A percentile compares a stretch with the other conserved stretches of the same genome.
phyloP scores from a whole-genome alignment of 2,888 invertebrate species.

The Andrena flavipes region DNA sequence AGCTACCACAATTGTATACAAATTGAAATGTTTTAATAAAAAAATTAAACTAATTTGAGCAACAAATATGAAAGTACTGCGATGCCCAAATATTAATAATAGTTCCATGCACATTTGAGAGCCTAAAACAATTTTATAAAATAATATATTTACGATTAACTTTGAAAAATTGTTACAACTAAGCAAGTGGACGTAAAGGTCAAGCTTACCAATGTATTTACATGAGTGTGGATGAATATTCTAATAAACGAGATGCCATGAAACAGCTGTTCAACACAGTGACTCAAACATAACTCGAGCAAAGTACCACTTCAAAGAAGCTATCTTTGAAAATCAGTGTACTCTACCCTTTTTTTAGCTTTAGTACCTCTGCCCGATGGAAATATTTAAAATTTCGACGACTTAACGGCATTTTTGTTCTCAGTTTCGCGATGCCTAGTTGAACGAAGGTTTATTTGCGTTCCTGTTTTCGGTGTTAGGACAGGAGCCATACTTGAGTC shows the following conservation, averaged over 20 bases:
- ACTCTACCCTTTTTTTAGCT: constrained; percentile 15
- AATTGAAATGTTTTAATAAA: too few species aligned
- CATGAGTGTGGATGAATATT: not conserved
- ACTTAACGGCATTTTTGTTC: constrained; percentile 1
- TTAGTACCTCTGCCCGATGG: not conserved
- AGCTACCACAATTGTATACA: too few species aligned
- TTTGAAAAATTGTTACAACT: too few species aligned
- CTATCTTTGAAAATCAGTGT: constrained; percentile 28
- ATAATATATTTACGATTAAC: too few species aligned
- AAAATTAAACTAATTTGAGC: too few species aligned
- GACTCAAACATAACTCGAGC: constrained; percentile 22
- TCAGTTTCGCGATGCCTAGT: not conserved
- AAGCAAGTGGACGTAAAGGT: too few species aligned
- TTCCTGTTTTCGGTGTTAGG: constrained; percentile 2
- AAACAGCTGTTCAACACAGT: constrained; percentile 26
- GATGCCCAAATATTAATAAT: too few species aligned
- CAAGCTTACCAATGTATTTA: too few species aligned
- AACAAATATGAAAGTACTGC: too few species aligned
- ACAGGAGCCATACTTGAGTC: not conserved
- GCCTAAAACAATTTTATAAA: too few species aligned
- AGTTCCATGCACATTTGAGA: too few species aligned
- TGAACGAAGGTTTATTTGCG: not conserved
- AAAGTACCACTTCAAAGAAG: constrained; percentile 42
- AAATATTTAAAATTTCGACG: constrained; percentile 27
- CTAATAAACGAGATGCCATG: constrained; percentile 13